These are phyloP conservation scores for Catharus bicknelli DNA, from an alignment of 2,113 vertebrate genomes.

Conservation along the genomic window DNA sequence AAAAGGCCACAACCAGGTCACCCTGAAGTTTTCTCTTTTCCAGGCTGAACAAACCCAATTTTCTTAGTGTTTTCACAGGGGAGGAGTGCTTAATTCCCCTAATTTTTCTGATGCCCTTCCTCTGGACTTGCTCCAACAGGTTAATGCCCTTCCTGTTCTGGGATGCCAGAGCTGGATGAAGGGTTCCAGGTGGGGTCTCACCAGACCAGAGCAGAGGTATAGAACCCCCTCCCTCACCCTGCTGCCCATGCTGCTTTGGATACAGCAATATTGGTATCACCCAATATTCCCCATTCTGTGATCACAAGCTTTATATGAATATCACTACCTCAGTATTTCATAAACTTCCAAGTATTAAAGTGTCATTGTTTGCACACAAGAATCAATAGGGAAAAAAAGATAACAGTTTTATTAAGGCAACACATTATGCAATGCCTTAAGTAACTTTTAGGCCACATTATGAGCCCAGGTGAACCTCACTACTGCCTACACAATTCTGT, in stretches of 20 bases:
- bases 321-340: neutral
- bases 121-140: neutral
- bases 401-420: neutral
- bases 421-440: neutral
- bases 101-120: neutral
- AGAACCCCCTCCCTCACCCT: neutral
- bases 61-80: neutral
- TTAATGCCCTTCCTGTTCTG: neutral
- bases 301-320: neutral
- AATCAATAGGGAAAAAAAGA: neutral
- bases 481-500: neutral
- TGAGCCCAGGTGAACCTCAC: neutral
- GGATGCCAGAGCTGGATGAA: neutral
- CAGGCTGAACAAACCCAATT: neutral
- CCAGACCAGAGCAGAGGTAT: neutral
- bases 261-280: neutral
- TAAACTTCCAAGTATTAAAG: neutral
- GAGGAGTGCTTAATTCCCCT: neutral
- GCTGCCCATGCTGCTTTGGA: neutral
- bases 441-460: neutral
- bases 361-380: neutral
- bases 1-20: neutral
- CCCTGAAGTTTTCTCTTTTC: neutral
- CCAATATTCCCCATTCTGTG: neutral
- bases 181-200: neutral